phyloP scores from a whole-genome alignment of 2,797 vertebrate species.

The Hozukius guyotensis region DNA sequence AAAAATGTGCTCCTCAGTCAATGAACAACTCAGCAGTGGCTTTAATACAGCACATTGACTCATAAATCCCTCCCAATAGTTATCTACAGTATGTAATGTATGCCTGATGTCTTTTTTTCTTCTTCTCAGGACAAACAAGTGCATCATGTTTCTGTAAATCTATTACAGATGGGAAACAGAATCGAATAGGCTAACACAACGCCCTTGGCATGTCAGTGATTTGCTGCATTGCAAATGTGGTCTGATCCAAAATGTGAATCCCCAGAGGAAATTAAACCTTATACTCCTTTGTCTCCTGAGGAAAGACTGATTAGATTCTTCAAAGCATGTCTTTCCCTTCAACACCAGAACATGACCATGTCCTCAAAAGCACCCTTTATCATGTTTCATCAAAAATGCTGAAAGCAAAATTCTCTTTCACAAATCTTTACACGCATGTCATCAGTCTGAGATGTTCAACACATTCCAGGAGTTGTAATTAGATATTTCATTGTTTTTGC shows the following conservation, averaged over 20 bases:
- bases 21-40: background rate
- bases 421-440: background rate
- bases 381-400: background rate
- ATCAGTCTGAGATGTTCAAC: background rate
- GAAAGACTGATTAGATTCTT: background rate
- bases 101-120: background rate
- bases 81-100: background rate
- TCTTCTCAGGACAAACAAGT: conserved; percentile 24
- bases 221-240: background rate
- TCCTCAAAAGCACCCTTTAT: background rate
- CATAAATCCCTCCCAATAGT: background rate
- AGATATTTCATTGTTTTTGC: background rate
- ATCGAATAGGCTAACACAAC: conserved; percentile 28
- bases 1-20: background rate
- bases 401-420: background rate
- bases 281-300: background rate
- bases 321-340: background rate
- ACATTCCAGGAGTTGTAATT: conserved; percentile 15
- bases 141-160: conserved; percentile 35
- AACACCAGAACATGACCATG: background rate
- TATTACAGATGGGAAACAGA: conserved; percentile 43
- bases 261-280: conserved; percentile 9
- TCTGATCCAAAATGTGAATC: background rate
- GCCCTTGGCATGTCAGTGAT: conserved; percentile 23
- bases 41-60: background rate